phyloP scores from a whole-genome alignment of 2,888 invertebrate genomes.

The Diloba caeruleocephala region DNA sequence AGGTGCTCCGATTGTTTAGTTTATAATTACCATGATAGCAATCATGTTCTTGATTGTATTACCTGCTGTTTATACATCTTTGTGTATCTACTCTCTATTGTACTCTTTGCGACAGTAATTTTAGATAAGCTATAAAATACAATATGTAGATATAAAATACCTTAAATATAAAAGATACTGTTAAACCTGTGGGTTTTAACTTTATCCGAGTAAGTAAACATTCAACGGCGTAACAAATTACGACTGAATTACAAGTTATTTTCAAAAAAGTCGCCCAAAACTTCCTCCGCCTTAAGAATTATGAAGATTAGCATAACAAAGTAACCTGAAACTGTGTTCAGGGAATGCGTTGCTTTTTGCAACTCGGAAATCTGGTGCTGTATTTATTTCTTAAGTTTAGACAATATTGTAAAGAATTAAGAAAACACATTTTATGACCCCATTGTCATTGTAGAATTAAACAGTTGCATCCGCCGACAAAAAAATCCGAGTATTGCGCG shows the following conservation, averaged over 20 bases:
- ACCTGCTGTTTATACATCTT: neutral
- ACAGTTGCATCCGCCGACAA: conserved; percentile 32
- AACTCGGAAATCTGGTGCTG: conserved; percentile 71
- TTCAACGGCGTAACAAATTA: conserved; percentile 82
- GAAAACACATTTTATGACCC: conserved; percentile 33
- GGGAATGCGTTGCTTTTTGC: conserved; percentile 79
- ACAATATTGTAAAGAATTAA: conserved; percentile 38
- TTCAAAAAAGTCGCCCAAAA: conserved; percentile 82
- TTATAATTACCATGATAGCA: conserved; percentile 55
- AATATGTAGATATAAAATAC: conserved; percentile 6
- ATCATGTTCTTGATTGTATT: conserved; percentile 13
- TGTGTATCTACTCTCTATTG: too few relatives aligned
- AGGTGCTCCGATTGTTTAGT: conserved; percentile 63
- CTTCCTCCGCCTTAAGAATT: conserved; percentile 85
- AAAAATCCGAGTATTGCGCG: conserved; percentile 24
- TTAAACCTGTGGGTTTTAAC: conserved; percentile 46
- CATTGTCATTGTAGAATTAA: conserved; percentile 25
- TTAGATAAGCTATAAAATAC: neutral
- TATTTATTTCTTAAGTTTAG: conserved; percentile 50
- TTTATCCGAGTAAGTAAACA: conserved; percentile 64
- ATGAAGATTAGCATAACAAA: conserved; percentile 89
- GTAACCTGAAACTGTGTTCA: conserved; percentile 83
- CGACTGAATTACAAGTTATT: conserved; percentile 85
- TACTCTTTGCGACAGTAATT: too few relatives aligned
- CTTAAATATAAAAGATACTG: conserved; percentile 31